phyloP scores from a whole-genome alignment of 2,113 vertebrate species.

The Abramis brama region DNA sequence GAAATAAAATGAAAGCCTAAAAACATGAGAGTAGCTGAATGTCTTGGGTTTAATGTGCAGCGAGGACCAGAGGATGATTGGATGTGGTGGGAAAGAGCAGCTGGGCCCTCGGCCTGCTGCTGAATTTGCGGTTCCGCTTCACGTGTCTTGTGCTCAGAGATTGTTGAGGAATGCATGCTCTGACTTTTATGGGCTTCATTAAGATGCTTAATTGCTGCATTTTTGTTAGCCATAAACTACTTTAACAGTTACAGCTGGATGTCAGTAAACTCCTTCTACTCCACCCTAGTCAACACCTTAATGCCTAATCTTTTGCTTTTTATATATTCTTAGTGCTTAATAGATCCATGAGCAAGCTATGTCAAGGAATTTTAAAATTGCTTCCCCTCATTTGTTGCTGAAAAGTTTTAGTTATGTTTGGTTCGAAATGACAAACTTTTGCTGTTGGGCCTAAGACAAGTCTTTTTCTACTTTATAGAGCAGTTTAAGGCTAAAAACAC shows the following conservation, averaged over 20 bases:
- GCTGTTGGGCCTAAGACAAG: background rate
- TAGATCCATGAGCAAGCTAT: background rate
- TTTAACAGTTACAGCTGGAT: constrained; percentile 73
- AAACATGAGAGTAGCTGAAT: constrained; percentile 11
- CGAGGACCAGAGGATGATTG: constrained; percentile 36
- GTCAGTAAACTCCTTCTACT: constrained; percentile 50
- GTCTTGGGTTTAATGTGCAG: background rate
- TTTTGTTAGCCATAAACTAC: constrained; percentile 66
- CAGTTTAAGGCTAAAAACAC: constrained; percentile 43
- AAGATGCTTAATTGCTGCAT: constrained; percentile 69
- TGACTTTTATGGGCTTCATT: constrained; percentile 74
- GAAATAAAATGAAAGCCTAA: constrained; percentile 33
- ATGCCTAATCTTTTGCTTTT: constrained; percentile 45
- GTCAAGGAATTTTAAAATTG: background rate
- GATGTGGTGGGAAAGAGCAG: constrained; percentile 69
- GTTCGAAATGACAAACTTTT: too few species aligned
- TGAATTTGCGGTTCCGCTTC: constrained; percentile 69
- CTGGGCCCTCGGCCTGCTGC: constrained; percentile 64
- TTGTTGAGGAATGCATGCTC: constrained; percentile 70
- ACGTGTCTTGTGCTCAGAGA: constrained; percentile 69
- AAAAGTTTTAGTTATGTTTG: background rate
- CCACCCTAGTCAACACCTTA: constrained; percentile 2
- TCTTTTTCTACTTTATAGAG: constrained; percentile 42
- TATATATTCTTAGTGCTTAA: constrained; percentile 53
- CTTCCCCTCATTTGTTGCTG: constrained; percentile 1